These are phyloP conservation scores for Dexiosoma caninum DNA, from an alignment of 2,888 invertebrate species.

Conservation along the genomic window DNA sequence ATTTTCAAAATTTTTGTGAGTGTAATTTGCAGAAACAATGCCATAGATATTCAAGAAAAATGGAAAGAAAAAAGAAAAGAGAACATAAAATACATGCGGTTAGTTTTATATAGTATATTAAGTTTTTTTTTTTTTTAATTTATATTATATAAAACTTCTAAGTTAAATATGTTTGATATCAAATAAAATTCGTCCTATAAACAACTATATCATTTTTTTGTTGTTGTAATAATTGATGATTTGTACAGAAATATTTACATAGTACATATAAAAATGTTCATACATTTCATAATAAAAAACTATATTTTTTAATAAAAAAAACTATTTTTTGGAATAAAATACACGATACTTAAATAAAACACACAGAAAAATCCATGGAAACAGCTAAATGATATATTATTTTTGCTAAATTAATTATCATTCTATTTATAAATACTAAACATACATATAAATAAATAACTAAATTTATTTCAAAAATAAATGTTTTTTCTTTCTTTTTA, in stretches of 20 bases:
- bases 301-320: no score
- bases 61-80: conserved; percentile 75
- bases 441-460: no score
- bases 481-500: background rate
- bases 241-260: conserved; percentile 60
- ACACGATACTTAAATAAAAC: background rate
- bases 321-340: background rate
- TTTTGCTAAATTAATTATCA: background rate
- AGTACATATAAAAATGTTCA: conserved; percentile 53
- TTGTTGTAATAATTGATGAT: conserved; percentile 25
- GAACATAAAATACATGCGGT: conserved; percentile 77
- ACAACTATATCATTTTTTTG: background rate
- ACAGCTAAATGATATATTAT: background rate
- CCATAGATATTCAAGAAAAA: conserved; percentile 70
- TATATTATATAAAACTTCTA: conserved; percentile 46
- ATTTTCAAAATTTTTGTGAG: conserved; percentile 24
- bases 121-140: conserved; percentile 19
- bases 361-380: conserved; percentile 23
- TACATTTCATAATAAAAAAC: conserved; percentile 39
- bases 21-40: conserved; percentile 51
- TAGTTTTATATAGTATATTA: conserved; percentile 69
- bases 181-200: background rate
- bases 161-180: conserved; percentile 1
- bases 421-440: background rate
- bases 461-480: no score